phyloP scores from a whole-genome alignment of 2,888 invertebrate genomes.

The Drosophila algonquin region DNA sequence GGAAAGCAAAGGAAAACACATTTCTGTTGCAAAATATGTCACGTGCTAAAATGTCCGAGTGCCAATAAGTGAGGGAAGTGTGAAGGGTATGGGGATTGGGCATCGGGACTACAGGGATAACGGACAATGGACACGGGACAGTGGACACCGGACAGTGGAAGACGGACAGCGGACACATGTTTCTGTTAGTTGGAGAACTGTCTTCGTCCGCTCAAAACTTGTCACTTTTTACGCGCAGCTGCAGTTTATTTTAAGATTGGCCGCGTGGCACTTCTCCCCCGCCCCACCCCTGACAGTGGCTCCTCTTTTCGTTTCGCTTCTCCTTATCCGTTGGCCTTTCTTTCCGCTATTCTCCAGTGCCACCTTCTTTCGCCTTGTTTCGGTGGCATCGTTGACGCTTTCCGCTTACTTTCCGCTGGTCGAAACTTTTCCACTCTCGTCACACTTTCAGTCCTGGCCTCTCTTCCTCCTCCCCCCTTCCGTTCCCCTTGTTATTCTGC shows the following conservation, averaged over 20 bases:
- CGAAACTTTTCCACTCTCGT: constrained; percentile 48
- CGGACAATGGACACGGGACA: constrained; percentile 5
- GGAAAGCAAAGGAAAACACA: constrained; percentile 17
- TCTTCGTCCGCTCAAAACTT: constrained; percentile 64
- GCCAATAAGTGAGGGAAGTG: constrained; percentile 67
- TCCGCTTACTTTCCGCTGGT: constrained; percentile 38
- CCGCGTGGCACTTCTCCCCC: constrained; percentile 71
- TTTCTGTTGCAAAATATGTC: constrained; percentile 69
- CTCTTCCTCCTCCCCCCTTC: constrained; percentile 15
- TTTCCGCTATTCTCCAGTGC: constrained; percentile 4
- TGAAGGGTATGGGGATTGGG: constrained; percentile 17
- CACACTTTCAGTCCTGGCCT: constrained; percentile 24
- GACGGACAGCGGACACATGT: constrained; percentile 49
- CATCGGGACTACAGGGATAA: constrained; percentile 20
- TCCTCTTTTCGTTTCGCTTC: background rate
- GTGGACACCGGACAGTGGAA: constrained; percentile 10
- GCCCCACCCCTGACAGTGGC: background rate
- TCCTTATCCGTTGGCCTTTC: background rate
- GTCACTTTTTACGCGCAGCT: constrained; percentile 79
- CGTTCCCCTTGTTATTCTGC: background rate
- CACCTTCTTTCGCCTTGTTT: constrained; percentile 30
- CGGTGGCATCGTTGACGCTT: constrained; percentile 38
- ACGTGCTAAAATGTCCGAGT: constrained; percentile 70
- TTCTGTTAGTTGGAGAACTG: constrained; percentile 44
- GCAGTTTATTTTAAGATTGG: constrained; percentile 80